Evolutionary conservation across 2,797 vertebrate species (phyloP).

Genomic region (Diplodus sargus): DNA sequence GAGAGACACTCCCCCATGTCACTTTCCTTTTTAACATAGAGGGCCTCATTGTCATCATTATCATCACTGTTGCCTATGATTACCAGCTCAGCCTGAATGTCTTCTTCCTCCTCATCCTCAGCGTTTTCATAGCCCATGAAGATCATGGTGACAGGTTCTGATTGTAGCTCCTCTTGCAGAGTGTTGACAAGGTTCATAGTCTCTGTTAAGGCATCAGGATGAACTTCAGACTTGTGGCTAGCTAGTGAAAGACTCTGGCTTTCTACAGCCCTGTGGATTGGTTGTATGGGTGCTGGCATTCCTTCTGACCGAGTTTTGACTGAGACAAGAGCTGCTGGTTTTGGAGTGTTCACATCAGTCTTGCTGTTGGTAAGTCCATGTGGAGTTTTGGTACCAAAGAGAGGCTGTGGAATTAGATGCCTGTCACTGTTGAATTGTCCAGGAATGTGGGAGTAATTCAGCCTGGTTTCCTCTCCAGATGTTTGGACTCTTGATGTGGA

Average conservation of each 20-base stretch:
- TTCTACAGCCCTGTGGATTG: conserved; percentile 49
- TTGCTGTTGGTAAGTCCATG: conserved; percentile 20
- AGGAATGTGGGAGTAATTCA: conserved; percentile 38
- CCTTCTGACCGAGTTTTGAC: conserved; percentile 56
- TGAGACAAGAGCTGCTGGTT: conserved; percentile 54
- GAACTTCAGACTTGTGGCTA: conserved; percentile 44
- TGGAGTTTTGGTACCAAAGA: conserved; percentile 21
- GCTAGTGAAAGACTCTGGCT: conserved; percentile 49
- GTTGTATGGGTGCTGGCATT: conserved; percentile 50
- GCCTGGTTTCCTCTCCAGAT: conserved; percentile 27
- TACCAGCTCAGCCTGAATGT: conserved; percentile 92
- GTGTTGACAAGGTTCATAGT: conserved; percentile 77
- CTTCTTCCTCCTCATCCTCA: conserved; percentile 86
- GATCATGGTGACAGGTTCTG: conserved; percentile 92
- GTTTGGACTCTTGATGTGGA: conserved; percentile 13
- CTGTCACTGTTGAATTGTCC: conserved; percentile 20
- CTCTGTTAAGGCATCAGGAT: conserved; percentile 5
- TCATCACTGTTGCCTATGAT: conserved; percentile 86
- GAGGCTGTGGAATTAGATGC: not conserved
- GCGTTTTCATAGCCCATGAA: conserved; percentile 95
- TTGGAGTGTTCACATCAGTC: conserved; percentile 26
- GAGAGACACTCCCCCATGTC: conserved; percentile 74
- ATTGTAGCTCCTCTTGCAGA: conserved; percentile 81
- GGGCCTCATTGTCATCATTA: conserved; percentile 47
- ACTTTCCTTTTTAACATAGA: not conserved